Conservation (phyloP, 1,140 invertebrate species). For the Ephestia elutella region DNA sequence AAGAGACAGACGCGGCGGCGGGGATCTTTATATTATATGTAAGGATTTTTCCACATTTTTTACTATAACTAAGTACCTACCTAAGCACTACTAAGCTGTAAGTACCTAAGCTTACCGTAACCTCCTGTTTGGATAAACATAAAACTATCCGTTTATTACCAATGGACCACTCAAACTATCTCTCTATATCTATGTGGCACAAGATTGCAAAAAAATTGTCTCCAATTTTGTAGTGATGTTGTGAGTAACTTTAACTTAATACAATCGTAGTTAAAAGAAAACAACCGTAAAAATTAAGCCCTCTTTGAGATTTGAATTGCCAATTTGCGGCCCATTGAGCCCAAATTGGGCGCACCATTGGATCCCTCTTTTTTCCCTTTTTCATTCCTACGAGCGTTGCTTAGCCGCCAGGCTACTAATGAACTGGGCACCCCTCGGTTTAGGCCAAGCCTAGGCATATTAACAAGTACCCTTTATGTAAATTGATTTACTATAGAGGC, state of each 20-base stretch:
- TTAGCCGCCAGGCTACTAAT: slow-evolving; percentile 34
- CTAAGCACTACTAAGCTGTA: no score
- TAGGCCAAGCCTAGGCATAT: slow-evolving; percentile 29
- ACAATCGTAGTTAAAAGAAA: no score
- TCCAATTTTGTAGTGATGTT: no score
- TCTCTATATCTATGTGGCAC: no score
- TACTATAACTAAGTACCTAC: no score
- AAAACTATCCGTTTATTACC: no score
- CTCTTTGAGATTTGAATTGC: slow-evolving; percentile 42
- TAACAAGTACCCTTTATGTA: not conserved
- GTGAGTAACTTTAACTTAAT: not conserved
- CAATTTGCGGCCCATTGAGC: slow-evolving; percentile 51
- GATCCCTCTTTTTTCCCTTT: slow-evolving; percentile 38
- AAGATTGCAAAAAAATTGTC: no score
- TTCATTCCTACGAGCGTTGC: slow-evolving; percentile 49
- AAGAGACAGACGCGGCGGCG: no score
- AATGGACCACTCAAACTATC: not conserved
- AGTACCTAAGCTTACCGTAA: no score
- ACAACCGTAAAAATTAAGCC: slow-evolving; percentile 15
- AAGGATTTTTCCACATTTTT: no score
- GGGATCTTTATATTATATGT: no score
- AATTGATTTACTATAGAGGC: not conserved
- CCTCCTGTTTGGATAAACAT: no score
- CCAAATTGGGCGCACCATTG: slow-evolving; percentile 45
- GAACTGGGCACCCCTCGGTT: slow-evolving; percentile 31